These are phyloP conservation scores for Bucco capensis DNA, from an alignment of 2,113 vertebrate genomes.

Conservation along the genomic window DNA sequence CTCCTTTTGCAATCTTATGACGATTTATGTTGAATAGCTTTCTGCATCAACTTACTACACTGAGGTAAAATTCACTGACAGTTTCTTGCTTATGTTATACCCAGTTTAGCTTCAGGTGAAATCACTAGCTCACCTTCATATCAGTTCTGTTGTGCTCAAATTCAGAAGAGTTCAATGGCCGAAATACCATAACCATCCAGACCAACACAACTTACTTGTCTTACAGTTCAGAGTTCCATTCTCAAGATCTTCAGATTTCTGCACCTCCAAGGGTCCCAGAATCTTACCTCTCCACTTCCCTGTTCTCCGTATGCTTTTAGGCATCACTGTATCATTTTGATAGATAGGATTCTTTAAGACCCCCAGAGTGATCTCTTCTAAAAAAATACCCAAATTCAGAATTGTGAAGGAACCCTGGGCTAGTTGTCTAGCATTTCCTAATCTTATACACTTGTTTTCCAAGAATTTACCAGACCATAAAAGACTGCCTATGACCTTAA, in stretches of 20 bases:
- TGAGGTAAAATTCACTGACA: background rate
- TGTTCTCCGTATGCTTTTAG: background rate
- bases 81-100: background rate
- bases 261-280: fast-evolving
- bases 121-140: background rate
- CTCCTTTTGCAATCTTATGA: background rate
- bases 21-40: background rate
- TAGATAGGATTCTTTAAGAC: background rate
- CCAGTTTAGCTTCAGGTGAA: background rate
- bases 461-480: background rate
- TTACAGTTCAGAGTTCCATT: background rate
- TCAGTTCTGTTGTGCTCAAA: background rate
- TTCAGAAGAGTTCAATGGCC: background rate
- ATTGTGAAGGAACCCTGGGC: fast-evolving
- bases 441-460: background rate
- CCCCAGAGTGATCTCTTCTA: background rate
- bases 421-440: background rate
- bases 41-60: background rate
- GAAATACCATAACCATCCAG: background rate
- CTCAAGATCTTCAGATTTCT: background rate
- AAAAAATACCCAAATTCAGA: background rate
- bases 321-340: background rate
- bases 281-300: background rate
- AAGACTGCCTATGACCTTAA: background rate
- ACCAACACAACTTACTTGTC: background rate